Conservation (phyloP, 2,797 vertebrate species). For the Triplophysa bombifrons region DNA sequence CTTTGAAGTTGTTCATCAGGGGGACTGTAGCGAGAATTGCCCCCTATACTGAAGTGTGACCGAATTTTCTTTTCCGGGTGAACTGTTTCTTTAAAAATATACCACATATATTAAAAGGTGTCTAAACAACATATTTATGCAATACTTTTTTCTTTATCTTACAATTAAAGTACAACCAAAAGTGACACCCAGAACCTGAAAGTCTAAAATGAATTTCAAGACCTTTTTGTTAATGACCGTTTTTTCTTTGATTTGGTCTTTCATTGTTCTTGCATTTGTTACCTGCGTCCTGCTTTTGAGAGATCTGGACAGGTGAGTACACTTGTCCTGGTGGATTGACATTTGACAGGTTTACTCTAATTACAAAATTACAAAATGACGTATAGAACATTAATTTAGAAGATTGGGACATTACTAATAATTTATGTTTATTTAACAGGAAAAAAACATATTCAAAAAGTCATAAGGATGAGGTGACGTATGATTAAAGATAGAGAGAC, state of each 20-base stretch:
- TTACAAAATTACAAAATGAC: neutral
- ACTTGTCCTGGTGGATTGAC: neutral
- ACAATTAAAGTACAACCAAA: neutral
- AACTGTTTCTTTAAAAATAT: neutral
- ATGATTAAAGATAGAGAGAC: neutral
- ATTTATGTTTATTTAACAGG: neutral
- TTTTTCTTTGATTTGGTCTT: neutral
- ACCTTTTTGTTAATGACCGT: fast-evolving
- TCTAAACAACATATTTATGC: neutral
- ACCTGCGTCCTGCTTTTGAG: neutral
- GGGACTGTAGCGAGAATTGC: too few relatives aligned
- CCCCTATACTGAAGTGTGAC: too few relatives aligned
- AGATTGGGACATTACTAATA: neutral
- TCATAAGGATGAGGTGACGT: neutral
- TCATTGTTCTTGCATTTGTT: neutral
- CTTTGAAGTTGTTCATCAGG: too few relatives aligned
- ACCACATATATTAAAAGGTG: neutral
- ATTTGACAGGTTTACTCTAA: neutral
- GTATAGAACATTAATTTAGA: neutral
- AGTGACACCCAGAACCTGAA: neutral
- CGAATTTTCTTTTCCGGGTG: too few relatives aligned
- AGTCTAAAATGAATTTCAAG: neutral
- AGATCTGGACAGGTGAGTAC: neutral
- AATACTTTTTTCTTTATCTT: neutral
- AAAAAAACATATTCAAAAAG: neutral